Conservation (phyloP, 2,797 vertebrate species). For the Poeciliopsis presidionis region DNA sequence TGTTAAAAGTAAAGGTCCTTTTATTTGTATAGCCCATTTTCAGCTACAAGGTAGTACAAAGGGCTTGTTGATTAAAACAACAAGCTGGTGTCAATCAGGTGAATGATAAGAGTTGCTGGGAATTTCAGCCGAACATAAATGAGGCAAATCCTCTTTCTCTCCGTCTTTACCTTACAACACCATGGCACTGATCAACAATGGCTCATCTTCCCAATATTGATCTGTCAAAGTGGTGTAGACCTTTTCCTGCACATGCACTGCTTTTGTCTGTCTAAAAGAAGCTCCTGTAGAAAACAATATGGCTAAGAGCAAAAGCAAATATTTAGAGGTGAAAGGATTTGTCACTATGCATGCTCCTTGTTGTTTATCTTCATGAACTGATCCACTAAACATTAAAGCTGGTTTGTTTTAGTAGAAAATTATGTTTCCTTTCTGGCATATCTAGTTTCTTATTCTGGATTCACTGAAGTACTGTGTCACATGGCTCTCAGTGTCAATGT, state of each 20-base stretch:
- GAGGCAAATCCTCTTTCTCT: neutral
- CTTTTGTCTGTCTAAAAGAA: neutral
- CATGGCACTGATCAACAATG: neutral
- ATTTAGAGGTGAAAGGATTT: neutral
- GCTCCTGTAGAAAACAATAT: neutral
- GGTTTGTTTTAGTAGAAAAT: neutral
- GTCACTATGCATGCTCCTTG: neutral
- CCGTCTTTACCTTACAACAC: neutral
- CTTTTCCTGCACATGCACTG: neutral
- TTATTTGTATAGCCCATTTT: too few species aligned
- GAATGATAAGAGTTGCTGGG: neutral
- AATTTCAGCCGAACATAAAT: neutral
- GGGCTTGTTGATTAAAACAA: too few species aligned
- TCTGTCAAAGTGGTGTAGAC: neutral
- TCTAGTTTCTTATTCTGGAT: constrained; percentile 10
- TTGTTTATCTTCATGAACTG: neutral
- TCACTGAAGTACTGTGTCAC: constrained; percentile 7
- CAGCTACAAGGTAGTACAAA: too few species aligned
- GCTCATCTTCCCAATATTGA: neutral
- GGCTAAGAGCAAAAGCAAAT: constrained; percentile 11
- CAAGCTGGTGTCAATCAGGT: neutral
- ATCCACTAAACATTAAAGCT: neutral
- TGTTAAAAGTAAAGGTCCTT: neutral
- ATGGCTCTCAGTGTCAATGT: constrained; percentile 3
- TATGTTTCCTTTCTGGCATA: neutral